Evolutionary conservation across 1,140 invertebrate genomes (phyloP), one percentile per base, ranked within the genome.

Genomic region (Aphaenogaster rudis): DNA sequence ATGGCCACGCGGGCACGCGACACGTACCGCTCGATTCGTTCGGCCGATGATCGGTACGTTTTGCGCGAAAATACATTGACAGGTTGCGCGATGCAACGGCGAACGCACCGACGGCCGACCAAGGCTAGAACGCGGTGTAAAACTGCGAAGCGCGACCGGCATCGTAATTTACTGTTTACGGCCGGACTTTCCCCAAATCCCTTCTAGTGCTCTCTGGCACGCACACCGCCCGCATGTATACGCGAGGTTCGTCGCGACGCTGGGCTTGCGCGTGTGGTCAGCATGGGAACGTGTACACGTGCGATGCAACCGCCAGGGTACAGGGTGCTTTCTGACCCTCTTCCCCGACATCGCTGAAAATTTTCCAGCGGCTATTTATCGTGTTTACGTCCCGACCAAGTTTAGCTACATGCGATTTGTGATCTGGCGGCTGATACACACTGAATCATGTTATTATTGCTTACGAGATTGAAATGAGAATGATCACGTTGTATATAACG

Each of bases 81-180:
- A 59, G 88, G 59, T 67, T 52, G 76, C 74, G 59, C 72, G 54
- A 86, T 81, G 50, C 45, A 50, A 67, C 15, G 15, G 28, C 6
- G 45, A 45, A 6, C 33, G 54, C 69, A 21, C 36, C 52, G 50
- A 28, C 77, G 45, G 11, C 48, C 33, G 61, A 54, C 78, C 78
- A 36, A 42, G 17, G 36, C 17, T 59, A 3, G 50, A 45, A 21
- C 42, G 64, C 88, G 85, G 87, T 89, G 92, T 92, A 93, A 93
- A 93, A 93, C 92, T 93, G 90, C 85, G 87, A 92, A 92, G 91
- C 92, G 92, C 91, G 92, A 93, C 91, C 81, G 72, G 92, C 93
- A 92, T 93, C 92, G 92, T 93, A 93, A 93, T 93, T 93, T 93
- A 93, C 88, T 93, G 91, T 93, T 93, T 93, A 93, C 91, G 88